A percentile compares a stretch with the other conserved stretches of the same genome.
These are phyloP conservation scores for Agonopterix subpropinquella DNA, from an alignment of 2,888 invertebrate species.

Conservation along the genomic window DNA sequence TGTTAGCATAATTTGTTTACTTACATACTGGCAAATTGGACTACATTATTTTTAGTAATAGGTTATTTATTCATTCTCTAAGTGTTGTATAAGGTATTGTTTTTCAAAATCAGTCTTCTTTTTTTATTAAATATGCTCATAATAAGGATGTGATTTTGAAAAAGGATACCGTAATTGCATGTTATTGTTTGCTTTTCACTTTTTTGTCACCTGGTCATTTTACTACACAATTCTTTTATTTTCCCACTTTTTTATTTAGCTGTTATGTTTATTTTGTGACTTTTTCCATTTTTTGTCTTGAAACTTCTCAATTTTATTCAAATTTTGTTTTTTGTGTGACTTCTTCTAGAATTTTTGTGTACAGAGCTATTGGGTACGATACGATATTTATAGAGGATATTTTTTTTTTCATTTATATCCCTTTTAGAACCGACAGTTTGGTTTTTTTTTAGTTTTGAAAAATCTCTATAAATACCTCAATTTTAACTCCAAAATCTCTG, in stretches of 20 bases:
- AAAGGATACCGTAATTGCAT: constrained; percentile 10
- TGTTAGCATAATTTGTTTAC: no score
- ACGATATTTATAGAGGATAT: no score
- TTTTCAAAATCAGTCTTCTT: neutral
- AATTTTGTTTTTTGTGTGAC: neutral
- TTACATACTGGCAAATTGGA: no score
- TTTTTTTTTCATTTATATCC: no score
- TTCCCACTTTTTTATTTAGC: constrained; percentile 45
- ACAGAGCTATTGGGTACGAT: no score
- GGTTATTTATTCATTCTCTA: no score
- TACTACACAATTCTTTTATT: constrained; percentile 22
- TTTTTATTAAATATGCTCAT: neutral
- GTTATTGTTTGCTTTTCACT: constrained; percentile 19
- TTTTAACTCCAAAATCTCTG: neutral
- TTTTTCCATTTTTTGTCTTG: constrained; percentile 1
- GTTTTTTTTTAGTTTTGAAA: neutral
- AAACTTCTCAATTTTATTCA: neutral
- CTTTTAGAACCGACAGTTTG: neutral
- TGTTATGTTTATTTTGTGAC: constrained; percentile 44
- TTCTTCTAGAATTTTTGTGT: no score
- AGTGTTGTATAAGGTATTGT: no score
- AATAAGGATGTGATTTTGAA: neutral
- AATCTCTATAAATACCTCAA: no score
- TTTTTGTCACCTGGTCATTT: constrained; percentile 10
- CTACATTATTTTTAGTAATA: no score